A percentile compares a stretch with the other conserved stretches of the same genome.
Evolutionary conservation across 2,113 vertebrate genomes (phyloP).

Genomic region (Hippocampus zosterae): DNA sequence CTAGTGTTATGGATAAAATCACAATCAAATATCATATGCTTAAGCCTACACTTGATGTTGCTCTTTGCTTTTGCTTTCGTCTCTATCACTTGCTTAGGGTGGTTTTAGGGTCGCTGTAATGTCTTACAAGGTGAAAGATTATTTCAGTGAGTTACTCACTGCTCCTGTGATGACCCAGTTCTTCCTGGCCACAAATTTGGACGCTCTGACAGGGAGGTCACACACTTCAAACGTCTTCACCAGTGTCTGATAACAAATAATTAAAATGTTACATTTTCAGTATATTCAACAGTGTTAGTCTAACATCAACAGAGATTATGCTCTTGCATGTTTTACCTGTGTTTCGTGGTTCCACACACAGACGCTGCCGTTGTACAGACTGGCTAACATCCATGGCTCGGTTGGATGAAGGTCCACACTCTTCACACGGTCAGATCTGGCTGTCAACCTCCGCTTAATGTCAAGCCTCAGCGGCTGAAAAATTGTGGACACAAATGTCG

Average conservation of each 20-base stretch:
- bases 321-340: slow-evolving; percentile 73
- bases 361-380: slow-evolving; percentile 95
- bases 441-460: slow-evolving; percentile 94
- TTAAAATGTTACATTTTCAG: not conserved
- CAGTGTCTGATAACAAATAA: slow-evolving; percentile 74
- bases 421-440: slow-evolving; percentile 94
- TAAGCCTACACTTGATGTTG: too few relatives aligned
- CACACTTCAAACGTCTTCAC: slow-evolving; percentile 99
- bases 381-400: slow-evolving; percentile 97
- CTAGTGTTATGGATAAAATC: too few relatives aligned
- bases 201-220: slow-evolving; percentile 95
- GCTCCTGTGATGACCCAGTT: slow-evolving; percentile 99
- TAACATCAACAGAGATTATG: not conserved
- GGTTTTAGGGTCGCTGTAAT: too few relatives aligned
- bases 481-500: not conserved
- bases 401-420: slow-evolving; percentile 96
- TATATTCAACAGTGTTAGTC: not conserved
- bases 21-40: too few relatives aligned
- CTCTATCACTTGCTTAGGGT: too few relatives aligned
- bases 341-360: slow-evolving; percentile 99
- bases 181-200: slow-evolving; percentile 97
- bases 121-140: too few relatives aligned
- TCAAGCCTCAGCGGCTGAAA: slow-evolving; percentile 93
- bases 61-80: too few relatives aligned
- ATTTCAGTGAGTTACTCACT: slow-evolving; percentile 70